These are phyloP conservation scores for Ceyx margarethae DNA, from an alignment of 2,113 vertebrate species.

Conservation along the genomic window DNA sequence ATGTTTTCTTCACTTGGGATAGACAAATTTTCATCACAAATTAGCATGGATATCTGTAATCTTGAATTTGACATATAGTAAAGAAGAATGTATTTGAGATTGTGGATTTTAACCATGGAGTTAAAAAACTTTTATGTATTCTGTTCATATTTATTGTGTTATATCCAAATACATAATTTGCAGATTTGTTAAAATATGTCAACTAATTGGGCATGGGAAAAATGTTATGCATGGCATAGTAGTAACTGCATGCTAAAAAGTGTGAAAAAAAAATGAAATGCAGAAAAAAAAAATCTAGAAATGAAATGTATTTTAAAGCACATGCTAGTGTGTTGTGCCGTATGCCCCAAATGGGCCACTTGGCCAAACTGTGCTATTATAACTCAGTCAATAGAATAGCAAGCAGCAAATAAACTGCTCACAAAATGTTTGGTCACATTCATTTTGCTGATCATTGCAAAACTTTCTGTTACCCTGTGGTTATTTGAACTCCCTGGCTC, in stretches of 20 bases:
- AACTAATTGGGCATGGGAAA: not conserved
- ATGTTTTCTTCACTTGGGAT: not conserved
- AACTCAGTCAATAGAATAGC: not conserved
- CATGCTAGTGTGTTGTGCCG: not conserved
- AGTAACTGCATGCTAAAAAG: not conserved
- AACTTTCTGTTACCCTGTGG: not conserved
- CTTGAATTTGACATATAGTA: not conserved
- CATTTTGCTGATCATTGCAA: not conserved
- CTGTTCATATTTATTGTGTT: conserved; percentile 43
- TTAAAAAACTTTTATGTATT: not conserved
- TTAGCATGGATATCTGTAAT: conserved; percentile 10
- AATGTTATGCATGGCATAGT: not conserved
- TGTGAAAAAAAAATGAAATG: not conserved
- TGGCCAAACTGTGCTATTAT: not conserved
- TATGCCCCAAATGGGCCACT: not conserved
- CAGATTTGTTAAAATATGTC: conserved; percentile 6
- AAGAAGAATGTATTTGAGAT: conserved; percentile 20
- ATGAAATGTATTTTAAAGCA: not conserved
- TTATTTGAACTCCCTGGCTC: not conserved
- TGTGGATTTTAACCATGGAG: not conserved
- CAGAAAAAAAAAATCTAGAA: not conserved
- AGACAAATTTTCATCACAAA: not conserved
- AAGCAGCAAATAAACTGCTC: not conserved
- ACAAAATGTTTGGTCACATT: not conserved
- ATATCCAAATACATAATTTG: not conserved